Evolutionary conservation across 2,113 vertebrate species (phyloP).

Genomic region (Myrmecophaga tridactyla): DNA sequence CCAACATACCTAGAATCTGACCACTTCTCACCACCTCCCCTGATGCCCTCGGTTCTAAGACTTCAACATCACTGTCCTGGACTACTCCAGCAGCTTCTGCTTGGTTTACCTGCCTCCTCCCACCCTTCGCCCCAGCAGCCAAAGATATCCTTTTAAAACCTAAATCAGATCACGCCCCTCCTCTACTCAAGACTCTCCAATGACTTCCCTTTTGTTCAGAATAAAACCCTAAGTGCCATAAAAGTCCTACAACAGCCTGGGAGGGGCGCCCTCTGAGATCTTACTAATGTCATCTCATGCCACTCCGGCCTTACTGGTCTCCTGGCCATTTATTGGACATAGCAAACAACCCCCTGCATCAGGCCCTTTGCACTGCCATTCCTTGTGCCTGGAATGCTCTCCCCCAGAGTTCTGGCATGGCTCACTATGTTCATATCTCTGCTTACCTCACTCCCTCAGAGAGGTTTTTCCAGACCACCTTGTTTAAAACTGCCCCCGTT

Average conservation of each 20-base stretch:
- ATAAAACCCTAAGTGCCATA: neutral
- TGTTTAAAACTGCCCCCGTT: neutral
- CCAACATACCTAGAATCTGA: neutral
- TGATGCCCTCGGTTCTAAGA: neutral
- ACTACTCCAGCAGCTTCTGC: neutral
- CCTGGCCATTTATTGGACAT: neutral
- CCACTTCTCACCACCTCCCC: neutral
- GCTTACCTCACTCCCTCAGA: neutral
- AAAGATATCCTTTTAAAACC: neutral
- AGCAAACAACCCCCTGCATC: neutral
- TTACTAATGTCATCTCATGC: neutral
- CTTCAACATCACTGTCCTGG: rapidly evolving
- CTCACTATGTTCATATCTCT: neutral
- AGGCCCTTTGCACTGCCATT: neutral
- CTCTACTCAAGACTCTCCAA: neutral
- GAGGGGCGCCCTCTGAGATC: neutral
- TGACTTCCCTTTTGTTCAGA: neutral
- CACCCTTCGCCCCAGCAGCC: neutral
- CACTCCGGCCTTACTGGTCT: neutral
- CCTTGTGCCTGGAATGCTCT: neutral
- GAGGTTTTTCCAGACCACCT: neutral
- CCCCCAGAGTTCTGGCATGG: neutral
- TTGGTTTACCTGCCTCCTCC: neutral
- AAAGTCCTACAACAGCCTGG: neutral
- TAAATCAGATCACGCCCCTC: neutral